Evolutionary conservation across 2,797 vertebrate genomes (phyloP).

Genomic region (Petrocephalus schoutedeni): DNA sequence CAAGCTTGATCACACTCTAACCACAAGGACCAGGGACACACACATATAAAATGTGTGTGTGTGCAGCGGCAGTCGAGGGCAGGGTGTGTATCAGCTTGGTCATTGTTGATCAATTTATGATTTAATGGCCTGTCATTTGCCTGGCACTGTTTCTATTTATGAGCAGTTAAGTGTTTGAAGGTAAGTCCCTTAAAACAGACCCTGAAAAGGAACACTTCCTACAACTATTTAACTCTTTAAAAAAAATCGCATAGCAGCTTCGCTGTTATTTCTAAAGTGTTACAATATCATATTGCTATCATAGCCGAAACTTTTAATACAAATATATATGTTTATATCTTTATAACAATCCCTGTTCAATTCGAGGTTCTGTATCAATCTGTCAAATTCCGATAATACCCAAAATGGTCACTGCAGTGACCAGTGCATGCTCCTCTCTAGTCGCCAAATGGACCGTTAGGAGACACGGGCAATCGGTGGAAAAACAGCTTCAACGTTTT

Average conservation of each 20-base stretch:
- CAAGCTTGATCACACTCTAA: constrained; percentile 66
- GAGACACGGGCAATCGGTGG: neutral
- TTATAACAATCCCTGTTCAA: neutral
- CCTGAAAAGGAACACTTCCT: neutral
- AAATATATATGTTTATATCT: neutral
- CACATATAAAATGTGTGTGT: constrained; percentile 56
- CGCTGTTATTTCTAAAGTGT: neutral
- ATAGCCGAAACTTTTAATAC: neutral
- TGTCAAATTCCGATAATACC: constrained; percentile 5
- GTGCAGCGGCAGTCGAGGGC: constrained; percentile 42
- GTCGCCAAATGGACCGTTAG: neutral
- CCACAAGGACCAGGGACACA: constrained; percentile 54
- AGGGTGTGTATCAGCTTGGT: constrained; percentile 51
- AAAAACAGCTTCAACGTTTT: neutral
- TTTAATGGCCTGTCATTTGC: constrained; percentile 53
- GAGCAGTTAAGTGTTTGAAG: constrained; percentile 23
- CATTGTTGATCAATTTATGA: constrained; percentile 67
- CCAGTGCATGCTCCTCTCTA: neutral
- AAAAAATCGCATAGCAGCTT: neutral
- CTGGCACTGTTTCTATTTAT: constrained; percentile 27
- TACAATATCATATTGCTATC: neutral
- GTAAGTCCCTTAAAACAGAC: constrained; percentile 35
- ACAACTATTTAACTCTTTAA: neutral
- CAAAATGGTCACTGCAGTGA: neutral
- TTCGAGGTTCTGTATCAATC: neutral